These are phyloP conservation scores for Thamnophis sirtalis DNA, from an alignment of 2,113 vertebrate species.

Conservation along the genomic window DNA sequence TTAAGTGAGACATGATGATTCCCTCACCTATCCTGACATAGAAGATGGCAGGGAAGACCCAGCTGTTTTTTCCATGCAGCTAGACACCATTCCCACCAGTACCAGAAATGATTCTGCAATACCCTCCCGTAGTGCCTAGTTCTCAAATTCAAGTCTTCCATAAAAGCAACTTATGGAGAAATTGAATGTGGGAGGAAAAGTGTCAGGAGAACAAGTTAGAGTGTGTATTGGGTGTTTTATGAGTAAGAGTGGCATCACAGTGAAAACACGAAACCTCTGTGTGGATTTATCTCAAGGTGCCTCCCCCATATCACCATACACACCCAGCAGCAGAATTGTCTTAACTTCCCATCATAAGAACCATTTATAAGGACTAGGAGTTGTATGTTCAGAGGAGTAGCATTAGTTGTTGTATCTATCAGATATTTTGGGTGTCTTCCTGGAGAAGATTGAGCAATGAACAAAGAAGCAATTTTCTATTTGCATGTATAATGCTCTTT, in stretches of 20 bases:
- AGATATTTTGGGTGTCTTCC: not conserved
- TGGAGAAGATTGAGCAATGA: not conserved
- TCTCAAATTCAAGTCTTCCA: not conserved
- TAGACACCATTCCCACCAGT: not conserved
- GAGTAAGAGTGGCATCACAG: not conserved
- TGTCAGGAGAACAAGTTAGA: not conserved
- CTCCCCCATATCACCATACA: not conserved
- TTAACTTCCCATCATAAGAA: not conserved
- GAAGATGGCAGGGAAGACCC: not conserved
- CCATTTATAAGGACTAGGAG: not conserved
- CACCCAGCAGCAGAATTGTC: not conserved
- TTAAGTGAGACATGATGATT: not conserved
- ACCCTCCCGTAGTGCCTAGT: not conserved
- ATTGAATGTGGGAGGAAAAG: not conserved
- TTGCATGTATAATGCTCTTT: not conserved
- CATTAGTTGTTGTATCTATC: not conserved
- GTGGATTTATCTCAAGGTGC: not conserved
- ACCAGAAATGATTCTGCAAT: not conserved
- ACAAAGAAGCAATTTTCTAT: not conserved
- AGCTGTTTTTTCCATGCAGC: not conserved
- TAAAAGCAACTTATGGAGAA: not conserved
- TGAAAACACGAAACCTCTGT: not conserved
- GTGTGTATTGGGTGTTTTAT: not conserved
- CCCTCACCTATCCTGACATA: not conserved
- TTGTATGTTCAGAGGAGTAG: not conserved